Evolutionary conservation across 2,113 vertebrate genomes (phyloP), one percentile per base, ranked within the genome.

Genomic region (Coregonus clupeaformis): DNA sequence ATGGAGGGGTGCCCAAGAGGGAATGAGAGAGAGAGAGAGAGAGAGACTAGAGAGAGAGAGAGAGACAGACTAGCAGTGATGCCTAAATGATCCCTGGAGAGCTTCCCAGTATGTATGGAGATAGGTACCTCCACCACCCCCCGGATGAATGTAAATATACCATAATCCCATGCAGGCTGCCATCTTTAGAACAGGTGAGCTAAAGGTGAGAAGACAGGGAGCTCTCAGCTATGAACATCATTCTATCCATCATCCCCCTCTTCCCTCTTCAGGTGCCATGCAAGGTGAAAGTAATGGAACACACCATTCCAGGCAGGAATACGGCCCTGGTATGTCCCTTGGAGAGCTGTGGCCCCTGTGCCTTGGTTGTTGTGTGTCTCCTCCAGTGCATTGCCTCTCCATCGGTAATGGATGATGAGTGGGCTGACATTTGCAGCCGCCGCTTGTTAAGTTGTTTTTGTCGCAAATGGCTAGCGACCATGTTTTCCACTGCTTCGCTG

Each of bases 341-440:
- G 29, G 45, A 65, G 71, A n/a, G 18, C 63, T 6, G 4, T 30
- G 42, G 42, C 29, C 63, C 20, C 27, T 52, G 42, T 71, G 49
- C 49, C 49, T 52, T 18, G 49, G 49, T 1, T 14, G 49, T 52
- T 52, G 13, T 42, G 36, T 74, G 11, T 75, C 22, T 64, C 60
- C 32, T 29, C n/a, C 25, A 49, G 69, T 85, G 60, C 45, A 1
- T 32, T 70, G 63, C 78, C 74, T 71, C 68, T 73, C 57, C 22
- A 1, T 77, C 69, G 75, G 80, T 83, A 83, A 84, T 72, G 78
- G 69, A 83, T 90, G 89, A 90, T 89, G 81, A 88, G 90, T 86
- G 77, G 68, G 22, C 12, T 90, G 89, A 88, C 87, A 89, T 89
- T 89, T 90, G 7, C 2, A 6, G 73, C 73, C 68, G 9, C 22